Percentiles rank a stretch among this genome's conserved stretches.
phyloP scores from a whole-genome alignment of 2,888 invertebrate genomes.

The Ennomos erosarius region DNA sequence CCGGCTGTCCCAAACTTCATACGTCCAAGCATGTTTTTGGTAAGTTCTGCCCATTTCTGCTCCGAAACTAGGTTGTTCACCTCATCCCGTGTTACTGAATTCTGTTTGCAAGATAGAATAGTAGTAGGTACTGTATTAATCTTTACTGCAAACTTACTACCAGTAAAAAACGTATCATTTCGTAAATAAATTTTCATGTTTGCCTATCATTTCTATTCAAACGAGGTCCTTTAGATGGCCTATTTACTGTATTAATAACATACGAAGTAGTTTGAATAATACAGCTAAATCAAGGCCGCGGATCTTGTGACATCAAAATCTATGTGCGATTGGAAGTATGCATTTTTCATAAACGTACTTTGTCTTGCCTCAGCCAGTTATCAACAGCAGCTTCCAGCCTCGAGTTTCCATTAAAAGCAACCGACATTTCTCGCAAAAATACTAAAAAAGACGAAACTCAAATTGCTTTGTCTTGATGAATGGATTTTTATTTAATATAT shows the following conservation, averaged over 20 bases:
- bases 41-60: conserved; percentile 85
- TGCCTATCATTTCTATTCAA: no score
- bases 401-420: conserved; percentile 76
- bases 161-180: no score
- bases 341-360: conserved; percentile 68
- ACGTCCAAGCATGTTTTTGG: conserved; percentile 87
- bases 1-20: conserved; percentile 97
- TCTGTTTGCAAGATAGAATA: conserved; percentile 66
- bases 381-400: conserved; percentile 88
- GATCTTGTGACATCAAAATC: conserved; percentile 17
- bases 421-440: conserved; percentile 48
- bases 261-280: no score
- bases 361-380: conserved; percentile 91
- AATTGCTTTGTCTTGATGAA: no score
- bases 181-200: no score
- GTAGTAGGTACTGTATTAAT: no score
- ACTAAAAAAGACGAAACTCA: background rate
- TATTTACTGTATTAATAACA: no score
- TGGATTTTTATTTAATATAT: no score
- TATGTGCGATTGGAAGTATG: no score
- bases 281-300: conserved; percentile 10
- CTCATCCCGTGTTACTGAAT: conserved; percentile 87
- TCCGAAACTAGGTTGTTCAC: conserved; percentile 85
- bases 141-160: no score
- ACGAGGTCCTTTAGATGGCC: no score